Evolutionary conservation across 37 sponge, comb jelly and placozoan species (phyloP).

Genomic region (Mnemiopsis leidyi): DNA sequence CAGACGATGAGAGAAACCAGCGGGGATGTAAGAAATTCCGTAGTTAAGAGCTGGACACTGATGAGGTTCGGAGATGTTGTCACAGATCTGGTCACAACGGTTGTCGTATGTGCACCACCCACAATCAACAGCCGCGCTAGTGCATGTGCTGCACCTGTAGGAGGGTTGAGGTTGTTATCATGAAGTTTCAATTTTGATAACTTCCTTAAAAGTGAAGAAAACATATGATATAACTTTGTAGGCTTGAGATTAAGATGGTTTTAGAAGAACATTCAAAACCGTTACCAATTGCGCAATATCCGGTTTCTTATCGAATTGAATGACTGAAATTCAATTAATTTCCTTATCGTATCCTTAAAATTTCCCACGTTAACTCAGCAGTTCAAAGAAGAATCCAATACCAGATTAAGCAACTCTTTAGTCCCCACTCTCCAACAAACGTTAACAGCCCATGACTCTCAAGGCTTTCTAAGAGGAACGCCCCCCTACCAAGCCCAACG

Average conservation of each 20-base stretch:
- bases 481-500: neutral
- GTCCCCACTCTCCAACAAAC: neutral
- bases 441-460: neutral
- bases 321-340: neutral
- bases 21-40: neutral
- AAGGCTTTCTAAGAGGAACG: neutral
- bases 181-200: too few species aligned
- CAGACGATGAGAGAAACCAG: neutral
- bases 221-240: too few species aligned
- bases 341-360: neutral
- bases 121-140: neutral
- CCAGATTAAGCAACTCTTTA: neutral
- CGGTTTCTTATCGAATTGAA: neutral
- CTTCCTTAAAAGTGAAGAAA: too few species aligned
- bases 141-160: neutral
- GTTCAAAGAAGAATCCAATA: neutral
- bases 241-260: too few species aligned
- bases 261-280: too few species aligned
- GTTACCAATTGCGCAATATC: neutral
- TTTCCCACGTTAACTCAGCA: neutral
- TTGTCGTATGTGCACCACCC: conserved; percentile 20
- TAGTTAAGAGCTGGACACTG: conserved; percentile 28
- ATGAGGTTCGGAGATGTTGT: neutral
- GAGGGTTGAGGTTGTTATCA: neutral
- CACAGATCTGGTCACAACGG: conserved; percentile 19